Evolutionary conservation across 1,140 invertebrate species (phyloP), one percentile per base, ranked within the genome.

Genomic region (Drosophila arizonae): DNA sequence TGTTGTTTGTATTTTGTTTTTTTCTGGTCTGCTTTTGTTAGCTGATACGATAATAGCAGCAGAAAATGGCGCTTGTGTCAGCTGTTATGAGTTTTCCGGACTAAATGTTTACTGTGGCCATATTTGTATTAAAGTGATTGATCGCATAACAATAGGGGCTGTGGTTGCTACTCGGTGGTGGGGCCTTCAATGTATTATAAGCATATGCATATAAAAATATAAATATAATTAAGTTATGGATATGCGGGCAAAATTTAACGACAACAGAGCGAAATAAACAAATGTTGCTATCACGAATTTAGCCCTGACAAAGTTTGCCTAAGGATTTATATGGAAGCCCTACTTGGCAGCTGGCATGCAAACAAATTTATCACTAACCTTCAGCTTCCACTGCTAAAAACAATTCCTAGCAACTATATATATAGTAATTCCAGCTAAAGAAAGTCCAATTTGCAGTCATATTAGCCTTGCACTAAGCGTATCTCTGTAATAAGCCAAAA

Each of bases 21-120:
- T 28, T 48, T 24, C 10, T 45, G 43, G n/a, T 10, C 39, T 69
- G 26, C 62, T 50, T 28, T 36, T 61, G 15, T 21, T 51, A 26
- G 56, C 65, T 54, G 58, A 69, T 70, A 74, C 52, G 66, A 63
- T 52, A 69, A 69, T 52, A 56, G 52, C 41, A 55, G 41, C 41
- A 55, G 41, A 61, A 56, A 36, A 56, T 67, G 70, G 64, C 56
- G 50, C 64, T 55, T 57, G 33, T 63, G 57, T 56, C 52, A 69
- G 71, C 51, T 55, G 64, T 54, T 72, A 33, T 21, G 66, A 46
- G 39, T 26, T 70, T 69, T 52, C 57, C 58, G 28, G 10, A 21
- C 58, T 11, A 17, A 33, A 33, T 10, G 55, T 45, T 50, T 56
- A 66, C 52, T 56, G 48, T 46, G 43, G 43, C 50, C 64, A 51